Evolutionary conservation across 2,888 invertebrate genomes (phyloP).

Genomic region (Ochlodes sylvanus): DNA sequence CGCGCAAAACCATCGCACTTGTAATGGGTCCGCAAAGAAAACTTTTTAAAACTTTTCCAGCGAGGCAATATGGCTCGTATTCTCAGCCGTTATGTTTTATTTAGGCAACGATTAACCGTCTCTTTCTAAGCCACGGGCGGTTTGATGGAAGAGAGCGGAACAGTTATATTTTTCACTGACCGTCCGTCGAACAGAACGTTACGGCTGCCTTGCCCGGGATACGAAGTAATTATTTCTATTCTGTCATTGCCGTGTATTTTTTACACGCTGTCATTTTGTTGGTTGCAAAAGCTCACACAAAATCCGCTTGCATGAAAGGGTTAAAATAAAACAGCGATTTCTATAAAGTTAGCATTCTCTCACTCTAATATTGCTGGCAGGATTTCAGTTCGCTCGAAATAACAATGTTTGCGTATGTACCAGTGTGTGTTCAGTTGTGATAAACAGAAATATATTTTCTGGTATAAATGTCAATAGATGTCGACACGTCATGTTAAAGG

Average conservation of each 20-base stretch:
- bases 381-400: slow-evolving; percentile 27
- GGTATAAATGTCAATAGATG: background rate
- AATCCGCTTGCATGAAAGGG: slow-evolving; percentile 42
- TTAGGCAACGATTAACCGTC: slow-evolving; percentile 77
- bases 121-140: slow-evolving; percentile 58
- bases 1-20: slow-evolving; percentile 68
- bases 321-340: slow-evolving; percentile 38
- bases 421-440: background rate
- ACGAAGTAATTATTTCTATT: slow-evolving; percentile 85
- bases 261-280: slow-evolving; percentile 71
- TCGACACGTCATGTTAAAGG: no score
- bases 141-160: slow-evolving; percentile 57
- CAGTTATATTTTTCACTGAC: slow-evolving; percentile 58
- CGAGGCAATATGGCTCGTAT: slow-evolving; percentile 86
- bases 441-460: background rate
- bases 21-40: slow-evolving; percentile 86
- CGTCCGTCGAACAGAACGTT: slow-evolving; percentile 54
- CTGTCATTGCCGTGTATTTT: slow-evolving; percentile 84
- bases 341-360: slow-evolving; percentile 37
- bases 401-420: slow-evolving; percentile 11
- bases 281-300: slow-evolving; percentile 45
- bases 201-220: slow-evolving; percentile 81
- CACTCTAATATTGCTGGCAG: slow-evolving; percentile 34
- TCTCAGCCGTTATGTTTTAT: slow-evolving; percentile 84
- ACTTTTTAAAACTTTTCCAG: slow-evolving; percentile 86